Conservation (phyloP, 2,797 vertebrate genomes). For the Phrynocephalus vlangalii region DNA sequence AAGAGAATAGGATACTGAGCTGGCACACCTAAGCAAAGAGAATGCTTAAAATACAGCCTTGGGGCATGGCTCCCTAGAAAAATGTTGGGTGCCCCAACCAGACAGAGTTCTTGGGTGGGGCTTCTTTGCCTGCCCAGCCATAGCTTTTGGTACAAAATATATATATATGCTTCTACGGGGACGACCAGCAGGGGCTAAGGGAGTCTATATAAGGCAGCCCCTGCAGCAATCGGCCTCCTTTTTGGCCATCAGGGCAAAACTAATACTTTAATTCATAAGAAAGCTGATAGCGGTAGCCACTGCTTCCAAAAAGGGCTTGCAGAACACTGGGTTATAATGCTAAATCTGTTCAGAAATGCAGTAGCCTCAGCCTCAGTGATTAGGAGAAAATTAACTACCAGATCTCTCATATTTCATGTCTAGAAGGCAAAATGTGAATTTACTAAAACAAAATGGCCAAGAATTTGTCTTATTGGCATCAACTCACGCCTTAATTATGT, state of each 20-base stretch:
- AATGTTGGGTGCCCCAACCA: no score
- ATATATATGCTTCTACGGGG: no score
- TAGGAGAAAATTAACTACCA: background rate
- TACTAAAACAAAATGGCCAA: background rate
- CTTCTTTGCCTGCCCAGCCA: no score
- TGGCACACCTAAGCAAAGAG: background rate
- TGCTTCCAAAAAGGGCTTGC: constrained; percentile 24
- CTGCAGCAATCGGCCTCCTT: no score
- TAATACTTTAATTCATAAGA: constrained; percentile 26
- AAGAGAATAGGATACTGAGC: no score
- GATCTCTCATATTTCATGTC: background rate
- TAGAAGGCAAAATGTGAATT: background rate
- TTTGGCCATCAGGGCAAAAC: background rate
- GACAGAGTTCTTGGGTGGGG: no score
- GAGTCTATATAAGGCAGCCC: no score
- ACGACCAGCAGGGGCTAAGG: no score
- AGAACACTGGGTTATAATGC: background rate
- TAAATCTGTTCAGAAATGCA: constrained; percentile 9
- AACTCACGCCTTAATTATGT: background rate
- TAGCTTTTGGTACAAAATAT: no score
- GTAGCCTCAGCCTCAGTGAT: background rate
- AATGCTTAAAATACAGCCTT: no score
- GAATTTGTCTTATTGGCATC: background rate
- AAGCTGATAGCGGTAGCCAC: background rate
- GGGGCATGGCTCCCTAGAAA: no score